Evolutionary conservation across 1,140 invertebrate species (phyloP), one percentile per base, ranked within the genome.

Genomic region (Zaprionus nigranus): DNA sequence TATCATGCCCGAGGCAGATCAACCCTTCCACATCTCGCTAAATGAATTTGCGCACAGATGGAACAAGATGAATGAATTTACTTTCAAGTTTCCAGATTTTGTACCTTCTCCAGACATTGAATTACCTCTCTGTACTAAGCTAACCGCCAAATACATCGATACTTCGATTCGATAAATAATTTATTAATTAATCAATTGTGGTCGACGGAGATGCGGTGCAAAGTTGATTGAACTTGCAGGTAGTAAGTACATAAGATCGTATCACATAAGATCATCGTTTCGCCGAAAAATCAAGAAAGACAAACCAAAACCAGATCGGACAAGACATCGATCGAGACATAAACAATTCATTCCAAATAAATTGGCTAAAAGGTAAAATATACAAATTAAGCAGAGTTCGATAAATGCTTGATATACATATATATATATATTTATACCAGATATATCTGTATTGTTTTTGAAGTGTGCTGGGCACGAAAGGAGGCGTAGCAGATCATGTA

Each of bases 291-390:
- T 34, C 30, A 34, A 34, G 36, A 17, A 46, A 46, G 40, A 20
- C 40, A 46, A 63, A 82, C 82, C 79, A 82, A 69, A 78, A 26
- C 79, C 69, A 66, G 69, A 64, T 70, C 74, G 56, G 54, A 67
- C 78, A 46, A 46, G 40, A 38, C 36, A 15, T 38, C 77, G 65
- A 74, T 64, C 79, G 71, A 78, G 66, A 75, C 64, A 88, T 88
- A 87, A 87, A 87, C 84, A 87, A 87, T 88, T 78, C 83, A 87
- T 75, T 68, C 72, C 64, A 87, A 83, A 88, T 87, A 87, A 87
- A 81, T 87, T 87, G 80, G 84, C 83, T 88, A 87, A 83, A 84
- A 88, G 84, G 84, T 83, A 87, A 87, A 88, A 84, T 81, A 87
- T 88, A 87, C 84, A 87, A 88, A 87, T 87, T 82, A 82, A 82